These are phyloP conservation scores for Charina bottae DNA, from an alignment of 2,113 vertebrate species.

Conservation along the genomic window DNA sequence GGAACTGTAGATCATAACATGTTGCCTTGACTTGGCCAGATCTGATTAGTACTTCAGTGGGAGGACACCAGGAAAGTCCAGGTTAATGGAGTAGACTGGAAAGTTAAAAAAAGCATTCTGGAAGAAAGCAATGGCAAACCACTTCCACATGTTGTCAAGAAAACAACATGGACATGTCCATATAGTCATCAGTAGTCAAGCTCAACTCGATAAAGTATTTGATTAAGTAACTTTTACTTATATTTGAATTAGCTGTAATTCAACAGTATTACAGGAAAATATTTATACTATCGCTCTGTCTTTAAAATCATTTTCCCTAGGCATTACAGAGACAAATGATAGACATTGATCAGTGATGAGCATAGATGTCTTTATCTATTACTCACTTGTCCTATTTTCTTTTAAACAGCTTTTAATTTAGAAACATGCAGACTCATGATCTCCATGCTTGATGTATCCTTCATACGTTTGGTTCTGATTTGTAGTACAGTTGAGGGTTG, in stretches of 20 bases:
- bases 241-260: background rate
- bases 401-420: conserved; percentile 88
- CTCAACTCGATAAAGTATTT: background rate
- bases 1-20: background rate
- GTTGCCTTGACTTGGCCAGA: background rate
- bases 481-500: background rate
- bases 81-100: background rate
- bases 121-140: background rate
- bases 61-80: background rate
- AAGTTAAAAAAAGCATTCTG: background rate
- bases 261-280: background rate
- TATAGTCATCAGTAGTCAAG: background rate
- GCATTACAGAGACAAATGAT: background rate
- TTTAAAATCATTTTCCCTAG: background rate
- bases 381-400: conserved; percentile 41
- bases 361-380: background rate
- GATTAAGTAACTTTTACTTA: background rate
- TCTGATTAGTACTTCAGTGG: background rate
- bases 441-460: conserved; percentile 98
- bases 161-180: background rate
- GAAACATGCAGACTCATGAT: conserved; percentile 97
- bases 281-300: background rate
- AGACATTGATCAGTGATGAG: background rate
- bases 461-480: conserved; percentile 39
- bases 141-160: background rate